phyloP scores from a whole-genome alignment of 2,113 vertebrate genomes.

The Elaphurus davidianus region DNA sequence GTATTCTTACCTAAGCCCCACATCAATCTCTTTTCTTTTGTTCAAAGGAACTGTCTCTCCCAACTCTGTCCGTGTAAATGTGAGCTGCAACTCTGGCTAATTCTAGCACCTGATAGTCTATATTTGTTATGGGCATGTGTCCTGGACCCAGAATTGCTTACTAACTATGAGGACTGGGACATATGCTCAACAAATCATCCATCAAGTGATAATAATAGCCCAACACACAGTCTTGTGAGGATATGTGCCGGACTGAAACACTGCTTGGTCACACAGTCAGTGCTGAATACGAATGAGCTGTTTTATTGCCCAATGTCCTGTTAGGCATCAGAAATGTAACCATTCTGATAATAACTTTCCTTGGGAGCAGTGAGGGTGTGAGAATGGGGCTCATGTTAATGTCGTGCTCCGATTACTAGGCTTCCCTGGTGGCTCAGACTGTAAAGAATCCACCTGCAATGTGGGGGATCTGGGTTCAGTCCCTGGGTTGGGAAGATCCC shows the following conservation, averaged over 20 bases:
- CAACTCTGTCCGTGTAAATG: background rate
- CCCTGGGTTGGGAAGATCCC: background rate
- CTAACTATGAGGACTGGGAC: background rate
- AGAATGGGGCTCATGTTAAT: background rate
- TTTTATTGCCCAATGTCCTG: background rate
- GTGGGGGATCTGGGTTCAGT: background rate
- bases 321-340: background rate
- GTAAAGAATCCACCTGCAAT: background rate
- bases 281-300: rapidly evolving
- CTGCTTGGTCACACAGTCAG: background rate
- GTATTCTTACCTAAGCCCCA: background rate
- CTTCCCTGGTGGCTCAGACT: background rate
- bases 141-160: background rate
- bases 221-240: background rate
- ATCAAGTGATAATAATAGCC: background rate
- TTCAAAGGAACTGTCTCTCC: background rate
- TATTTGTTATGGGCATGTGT: no score
- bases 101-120: background rate
- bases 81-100: background rate
- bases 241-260: no score
- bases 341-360: background rate
- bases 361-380: background rate
- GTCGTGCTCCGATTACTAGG: background rate
- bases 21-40: background rate
- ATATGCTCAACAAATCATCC: background rate